Base-by-base conservation (phyloP, 2,888 invertebrate genomes). In the Ctenicera cuprea region DNA sequence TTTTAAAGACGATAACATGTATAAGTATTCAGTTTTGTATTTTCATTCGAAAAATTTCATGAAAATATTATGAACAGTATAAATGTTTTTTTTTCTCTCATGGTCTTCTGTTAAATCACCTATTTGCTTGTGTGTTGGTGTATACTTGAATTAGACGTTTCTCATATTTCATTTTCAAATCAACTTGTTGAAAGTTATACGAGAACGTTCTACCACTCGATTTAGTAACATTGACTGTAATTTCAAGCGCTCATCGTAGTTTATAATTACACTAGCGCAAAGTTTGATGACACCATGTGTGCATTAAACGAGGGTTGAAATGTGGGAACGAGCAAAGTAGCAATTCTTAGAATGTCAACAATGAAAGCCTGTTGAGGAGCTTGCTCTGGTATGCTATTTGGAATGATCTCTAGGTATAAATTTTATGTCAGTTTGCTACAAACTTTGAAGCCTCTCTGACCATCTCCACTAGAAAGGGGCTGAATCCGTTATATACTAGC, bases 241-340 rank as follows among this genome's bases (percentile, higher is more conserved):
- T 41, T 59, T 20, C 37, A 30, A 20, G 18, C 18, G 20, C 14
- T 38, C 30, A 20, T 59, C 20, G 20, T 41, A 20, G 52, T 70
- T 63, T 54, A 63, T 70, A 70, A 70, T 70, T 70, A 57, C 48
- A 48, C 50, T 62, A 43, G 52, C 41, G 20, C 37, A 70, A 70
- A 70, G 30, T 70, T 70, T 70, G 70, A 63, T 63, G 70, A 54
- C 30, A 22, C 61, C 70, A 70, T 64, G 43, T 57, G 64, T 63
- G 63, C 41, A 63, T 50, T 63, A 70, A 70, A 62, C 61, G 43
- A 43, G 30, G 68, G 48, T 38, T 68, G 68, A 68, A 68, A 61
- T 61, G 62, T 30, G 45, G 62, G n/a, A 43, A 62, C 45, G 43
- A 43, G 62, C 12, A 43, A 62, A 45, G 62, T 62, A 45, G 62